These are phyloP conservation scores for Papilio helenus DNA, from an alignment of 1,140 invertebrate genomes.

Conservation along the genomic window DNA sequence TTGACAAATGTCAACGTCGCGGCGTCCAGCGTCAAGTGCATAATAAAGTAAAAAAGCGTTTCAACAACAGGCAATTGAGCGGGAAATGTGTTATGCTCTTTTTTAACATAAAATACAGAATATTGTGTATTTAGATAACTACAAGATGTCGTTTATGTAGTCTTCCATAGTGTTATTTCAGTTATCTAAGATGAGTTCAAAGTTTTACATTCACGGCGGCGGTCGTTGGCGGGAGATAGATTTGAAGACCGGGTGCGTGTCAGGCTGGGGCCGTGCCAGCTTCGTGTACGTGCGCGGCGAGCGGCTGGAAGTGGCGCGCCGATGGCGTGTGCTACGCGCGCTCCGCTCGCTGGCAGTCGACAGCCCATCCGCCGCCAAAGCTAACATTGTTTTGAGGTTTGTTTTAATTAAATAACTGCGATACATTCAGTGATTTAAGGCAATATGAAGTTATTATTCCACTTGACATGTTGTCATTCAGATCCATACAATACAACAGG, in stretches of 20 bases:
- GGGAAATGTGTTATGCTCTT: neutral
- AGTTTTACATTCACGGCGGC: slow-evolving; percentile 55
- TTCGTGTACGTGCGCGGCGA: slow-evolving; percentile 50
- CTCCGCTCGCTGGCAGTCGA: slow-evolving; percentile 48
- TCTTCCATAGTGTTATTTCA: neutral
- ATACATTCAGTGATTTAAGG: neutral
- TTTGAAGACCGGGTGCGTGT: slow-evolving; percentile 47
- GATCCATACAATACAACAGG: too few relatives aligned
- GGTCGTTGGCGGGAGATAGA: slow-evolving; percentile 63
- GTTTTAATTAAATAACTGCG: neutral
- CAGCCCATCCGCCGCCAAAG: slow-evolving; percentile 42
- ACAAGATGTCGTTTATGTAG: neutral
- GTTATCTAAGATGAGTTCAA: slow-evolving; percentile 42
- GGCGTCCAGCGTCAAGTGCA: neutral
- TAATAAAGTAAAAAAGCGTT: neutral
- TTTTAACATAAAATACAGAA: neutral
- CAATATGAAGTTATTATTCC: too few relatives aligned
- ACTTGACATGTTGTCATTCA: too few relatives aligned
- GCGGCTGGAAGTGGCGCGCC: slow-evolving; percentile 42
- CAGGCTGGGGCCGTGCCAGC: slow-evolving; percentile 52
- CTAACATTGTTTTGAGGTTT: slow-evolving; percentile 48
- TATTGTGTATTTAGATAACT: neutral
- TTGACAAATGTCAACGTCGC: neutral
- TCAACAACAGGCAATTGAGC: neutral
- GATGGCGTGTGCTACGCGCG: slow-evolving; percentile 49